Evolutionary conservation across 2,888 invertebrate species (phyloP).

Genomic region (Sipha maydis): DNA sequence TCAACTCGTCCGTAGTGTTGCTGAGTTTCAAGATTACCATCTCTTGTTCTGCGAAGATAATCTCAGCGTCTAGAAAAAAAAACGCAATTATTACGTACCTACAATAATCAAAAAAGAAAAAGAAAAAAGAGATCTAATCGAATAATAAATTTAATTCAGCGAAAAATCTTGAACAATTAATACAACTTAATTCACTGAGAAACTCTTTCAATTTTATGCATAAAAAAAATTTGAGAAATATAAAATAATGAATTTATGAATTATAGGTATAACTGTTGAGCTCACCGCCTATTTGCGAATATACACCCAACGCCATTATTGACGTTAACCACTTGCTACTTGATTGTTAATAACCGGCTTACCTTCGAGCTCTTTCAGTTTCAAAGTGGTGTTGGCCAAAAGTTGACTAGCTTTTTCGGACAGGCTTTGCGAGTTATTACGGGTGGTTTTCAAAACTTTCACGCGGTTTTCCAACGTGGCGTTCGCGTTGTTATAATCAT

Average conservation of each 20-base stretch:
- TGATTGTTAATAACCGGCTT: neutral
- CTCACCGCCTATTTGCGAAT: too few relatives aligned
- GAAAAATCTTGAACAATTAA: too few relatives aligned
- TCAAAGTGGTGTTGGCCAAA: conserved; percentile 80
- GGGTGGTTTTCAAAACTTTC: conserved; percentile 80
- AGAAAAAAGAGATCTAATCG: too few relatives aligned
- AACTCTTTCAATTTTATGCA: too few relatives aligned
- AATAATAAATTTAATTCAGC: too few relatives aligned
- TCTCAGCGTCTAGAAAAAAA: conserved; percentile 72
- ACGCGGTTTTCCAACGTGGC: conserved; percentile 78
- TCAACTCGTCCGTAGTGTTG: conserved; percentile 73
- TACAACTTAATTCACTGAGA: too few relatives aligned
- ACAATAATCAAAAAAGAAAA: too few relatives aligned
- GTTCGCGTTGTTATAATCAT: conserved; percentile 79
- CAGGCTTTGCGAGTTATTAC: conserved; percentile 81
- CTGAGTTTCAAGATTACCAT: conserved; percentile 73
- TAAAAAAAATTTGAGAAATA: too few relatives aligned
- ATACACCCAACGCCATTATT: too few relatives aligned
- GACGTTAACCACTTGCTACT: too few relatives aligned
- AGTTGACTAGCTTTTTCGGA: conserved; percentile 84
- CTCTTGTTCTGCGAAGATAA: conserved; percentile 76
- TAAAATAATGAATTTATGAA: too few relatives aligned
- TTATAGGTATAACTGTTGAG: too few relatives aligned
- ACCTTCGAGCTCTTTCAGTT: conserved; percentile 74
- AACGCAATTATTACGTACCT: neutral